Evolutionary conservation across 2,113 vertebrate genomes (phyloP), one percentile per base, ranked within the genome.

Genomic region (Daboia siamensis): DNA sequence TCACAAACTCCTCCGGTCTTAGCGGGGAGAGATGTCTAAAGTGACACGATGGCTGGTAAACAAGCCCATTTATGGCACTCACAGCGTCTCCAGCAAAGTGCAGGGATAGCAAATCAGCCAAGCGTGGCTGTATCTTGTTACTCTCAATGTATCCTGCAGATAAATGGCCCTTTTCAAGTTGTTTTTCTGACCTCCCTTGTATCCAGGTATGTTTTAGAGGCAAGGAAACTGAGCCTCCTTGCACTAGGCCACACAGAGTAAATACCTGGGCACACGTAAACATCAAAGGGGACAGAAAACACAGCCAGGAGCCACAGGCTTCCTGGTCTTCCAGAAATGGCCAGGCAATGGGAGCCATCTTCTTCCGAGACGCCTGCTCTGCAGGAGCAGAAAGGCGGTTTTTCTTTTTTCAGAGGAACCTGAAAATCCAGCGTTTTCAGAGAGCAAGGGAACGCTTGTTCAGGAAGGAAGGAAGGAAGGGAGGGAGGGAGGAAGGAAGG

Each of bases 71-170:
- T 17, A 84, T 55, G 80, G n/a, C 51, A 57, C 39, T 84, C 23
- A 2, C 8, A 0, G 23, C 90, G 17, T 26, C 69, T 85, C 20
- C 74, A 59, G 74, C 74, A 46, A 85, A 15, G 26, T 10, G 11
- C 6, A 23, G 15, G 48, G 39, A 51, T 9, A 17, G 0, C 39
- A 87, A 17, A 61, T 57, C 54, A 85, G 0, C 59, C 85, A 88
- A 6, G n/a, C 15, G 6, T 88, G 61, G 9, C 0, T 6, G 1
- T 0, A 7, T 86, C 90, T 23, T 92, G 29, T 21, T 93, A 80
- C 0, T 51, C 59, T 85, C 56, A n/a, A 89, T 5, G 1, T 0
- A 0, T 0, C 57, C 88, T 5, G 0, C 88, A 87, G 54, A 84
- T 69, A 93, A 94, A 92, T 0, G 1, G 46, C 10, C 88, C 69